A percentile compares a stretch with the other conserved stretches of the same genome.
These are phyloP conservation scores for Tinea semifulvella DNA, from an alignment of 2,888 invertebrate genomes.

Conservation along the genomic window DNA sequence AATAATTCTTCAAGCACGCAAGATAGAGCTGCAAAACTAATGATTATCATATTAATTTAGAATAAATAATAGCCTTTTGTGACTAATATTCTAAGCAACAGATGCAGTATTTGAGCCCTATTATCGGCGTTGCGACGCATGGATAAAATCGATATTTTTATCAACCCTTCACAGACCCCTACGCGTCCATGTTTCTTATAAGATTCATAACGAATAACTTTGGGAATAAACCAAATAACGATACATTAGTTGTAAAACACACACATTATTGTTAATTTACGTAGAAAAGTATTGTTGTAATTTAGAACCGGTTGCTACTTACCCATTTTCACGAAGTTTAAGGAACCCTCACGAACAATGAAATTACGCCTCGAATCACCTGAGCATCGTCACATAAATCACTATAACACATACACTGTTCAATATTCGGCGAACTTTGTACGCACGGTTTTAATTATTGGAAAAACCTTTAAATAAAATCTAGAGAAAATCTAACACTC, in stretches of 20 bases:
- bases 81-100: background rate
- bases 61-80: background rate
- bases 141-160: slow-evolving; percentile 54
- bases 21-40: background rate
- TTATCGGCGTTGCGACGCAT: slow-evolving; percentile 28
- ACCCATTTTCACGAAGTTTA: slow-evolving; percentile 44
- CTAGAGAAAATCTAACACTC: background rate
- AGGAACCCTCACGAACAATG: slow-evolving; percentile 25
- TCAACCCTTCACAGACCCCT: slow-evolving; percentile 27
- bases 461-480: background rate
- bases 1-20: slow-evolving; percentile 1
- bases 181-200: slow-evolving; percentile 17
- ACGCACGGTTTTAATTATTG: background rate
- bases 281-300: background rate
- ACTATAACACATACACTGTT: slow-evolving; percentile 29
- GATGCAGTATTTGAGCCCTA: slow-evolving; percentile 1
- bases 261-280: background rate
- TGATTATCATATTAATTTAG: slow-evolving; percentile 1
- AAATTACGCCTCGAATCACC: slow-evolving; percentile 26
- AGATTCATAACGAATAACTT: slow-evolving; percentile 24
- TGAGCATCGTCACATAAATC: slow-evolving; percentile 40
- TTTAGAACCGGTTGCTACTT: slow-evolving; percentile 38
- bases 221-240: background rate
- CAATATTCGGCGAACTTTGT: slow-evolving; percentile 16
- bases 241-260: background rate